phyloP scores from a whole-genome alignment of 2,888 invertebrate genomes.

The Folsomia manolachei region DNA sequence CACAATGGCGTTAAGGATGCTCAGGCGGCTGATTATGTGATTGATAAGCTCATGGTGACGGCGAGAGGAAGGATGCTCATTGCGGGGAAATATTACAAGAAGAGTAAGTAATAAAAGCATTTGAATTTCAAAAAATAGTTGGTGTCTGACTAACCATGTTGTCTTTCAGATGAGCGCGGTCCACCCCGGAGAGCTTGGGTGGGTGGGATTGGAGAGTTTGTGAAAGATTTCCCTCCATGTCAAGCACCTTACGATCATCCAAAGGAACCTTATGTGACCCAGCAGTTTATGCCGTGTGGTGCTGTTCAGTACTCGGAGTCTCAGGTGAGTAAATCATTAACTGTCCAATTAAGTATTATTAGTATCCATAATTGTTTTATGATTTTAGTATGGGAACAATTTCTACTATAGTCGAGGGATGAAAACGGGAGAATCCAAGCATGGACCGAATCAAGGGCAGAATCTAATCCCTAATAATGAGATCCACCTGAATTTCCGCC shows the following conservation, averaged over 20 bases:
- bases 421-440: neutral
- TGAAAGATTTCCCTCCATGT: neutral
- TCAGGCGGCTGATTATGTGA: neutral
- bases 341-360: no score
- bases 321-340: neutral
- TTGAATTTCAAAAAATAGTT: no score
- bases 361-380: neutral
- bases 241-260: neutral
- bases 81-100: no score
- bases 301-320: neutral
- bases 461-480: neutral
- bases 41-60: neutral
- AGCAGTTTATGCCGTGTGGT: neutral
- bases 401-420: neutral
- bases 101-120: no score
- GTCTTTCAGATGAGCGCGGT: no score
- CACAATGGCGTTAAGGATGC: neutral
- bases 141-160: no score
- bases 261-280: neutral
- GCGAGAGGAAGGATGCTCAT: neutral
- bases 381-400: neutral
- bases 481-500: neutral
- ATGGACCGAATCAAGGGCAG: neutral
- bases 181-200: neutral
- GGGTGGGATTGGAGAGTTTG: neutral